Conservation (phyloP, 2,888 invertebrate genomes). For the Dexiosoma caninum region DNA sequence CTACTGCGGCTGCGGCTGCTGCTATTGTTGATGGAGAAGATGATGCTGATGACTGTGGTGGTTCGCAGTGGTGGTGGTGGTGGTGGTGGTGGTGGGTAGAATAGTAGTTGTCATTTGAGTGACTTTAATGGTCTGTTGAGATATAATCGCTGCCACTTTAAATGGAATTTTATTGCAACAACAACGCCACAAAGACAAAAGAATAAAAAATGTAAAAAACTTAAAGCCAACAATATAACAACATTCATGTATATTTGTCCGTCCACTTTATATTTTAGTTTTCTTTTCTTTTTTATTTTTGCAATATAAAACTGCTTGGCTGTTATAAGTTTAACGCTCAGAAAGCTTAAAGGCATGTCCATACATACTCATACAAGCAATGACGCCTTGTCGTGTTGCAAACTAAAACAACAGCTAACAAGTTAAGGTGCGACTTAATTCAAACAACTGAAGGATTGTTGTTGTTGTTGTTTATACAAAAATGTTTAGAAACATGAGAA, state of each 20-base stretch:
- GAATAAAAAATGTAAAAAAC: slow-evolving; percentile 26
- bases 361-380: slow-evolving; percentile 35
- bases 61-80: too few relatives aligned
- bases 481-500: slow-evolving; percentile 36
- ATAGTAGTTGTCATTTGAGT: slow-evolving; percentile 77
- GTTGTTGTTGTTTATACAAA: slow-evolving; percentile 20
- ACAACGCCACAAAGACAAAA: slow-evolving; percentile 65
- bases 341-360: slow-evolving; percentile 49
- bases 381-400: slow-evolving; percentile 53
- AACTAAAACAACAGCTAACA: slow-evolving; percentile 47
- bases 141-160: slow-evolving; percentile 78
- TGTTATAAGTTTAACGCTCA: slow-evolving; percentile 44
- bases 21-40: not conserved
- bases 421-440: slow-evolving; percentile 60
- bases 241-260: slow-evolving; percentile 1
- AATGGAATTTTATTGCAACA: slow-evolving; percentile 77
- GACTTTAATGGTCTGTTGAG: slow-evolving; percentile 78
- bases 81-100: slow-evolving; percentile 55
- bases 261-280: not conserved
- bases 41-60: slow-evolving; percentile 5
- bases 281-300: slow-evolving; percentile 3
- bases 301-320: not conserved
- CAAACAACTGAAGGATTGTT: slow-evolving; percentile 52
- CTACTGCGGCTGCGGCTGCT: slow-evolving; percentile 14
- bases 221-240: slow-evolving; percentile 34